A percentile compares a stretch with the other conserved stretches of the same genome.
Evolutionary conservation across 2,888 invertebrate genomes (phyloP).

Genomic region (Dryadula phaetusa): DNA sequence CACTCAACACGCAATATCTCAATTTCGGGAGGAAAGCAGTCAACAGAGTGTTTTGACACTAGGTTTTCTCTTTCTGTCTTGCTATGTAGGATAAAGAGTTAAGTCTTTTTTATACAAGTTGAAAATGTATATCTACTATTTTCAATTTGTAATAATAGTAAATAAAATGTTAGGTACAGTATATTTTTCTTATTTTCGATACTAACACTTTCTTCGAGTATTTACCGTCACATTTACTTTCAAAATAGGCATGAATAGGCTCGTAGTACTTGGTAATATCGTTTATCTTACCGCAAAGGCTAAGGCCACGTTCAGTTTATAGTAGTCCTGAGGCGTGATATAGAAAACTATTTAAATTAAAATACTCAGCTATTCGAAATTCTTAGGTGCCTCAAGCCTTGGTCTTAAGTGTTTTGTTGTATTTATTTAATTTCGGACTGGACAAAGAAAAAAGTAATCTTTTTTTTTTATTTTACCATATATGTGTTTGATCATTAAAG

Average conservation of each 20-base stretch:
- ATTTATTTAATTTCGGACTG: background rate
- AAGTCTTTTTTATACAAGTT: too few relatives aligned
- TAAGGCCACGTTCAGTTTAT: background rate
- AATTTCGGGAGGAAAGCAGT: too few relatives aligned
- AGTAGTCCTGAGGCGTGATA: background rate
- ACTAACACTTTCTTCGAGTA: background rate
- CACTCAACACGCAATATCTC: too few relatives aligned
- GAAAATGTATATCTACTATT: too few relatives aligned
- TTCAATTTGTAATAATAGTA: too few relatives aligned
- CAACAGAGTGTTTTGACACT: too few relatives aligned
- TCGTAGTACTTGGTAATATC: background rate
- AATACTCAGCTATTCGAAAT: background rate
- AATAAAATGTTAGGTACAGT: too few relatives aligned
- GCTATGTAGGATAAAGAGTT: too few relatives aligned
- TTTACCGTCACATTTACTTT: background rate
- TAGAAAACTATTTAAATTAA: background rate
- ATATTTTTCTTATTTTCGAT: background rate
- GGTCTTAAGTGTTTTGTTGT: background rate
- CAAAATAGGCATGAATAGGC: conserved; percentile 1
- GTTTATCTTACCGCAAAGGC: conserved; percentile 6
- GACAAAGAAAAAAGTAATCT: background rate
- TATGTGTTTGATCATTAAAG: too few relatives aligned
- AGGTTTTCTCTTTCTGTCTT: too few relatives aligned
- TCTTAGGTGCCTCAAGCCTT: background rate
- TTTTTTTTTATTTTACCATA: too few relatives aligned